Conservation (phyloP, 2,113 vertebrate genomes). For the Vanacampus margaritifer region DNA sequence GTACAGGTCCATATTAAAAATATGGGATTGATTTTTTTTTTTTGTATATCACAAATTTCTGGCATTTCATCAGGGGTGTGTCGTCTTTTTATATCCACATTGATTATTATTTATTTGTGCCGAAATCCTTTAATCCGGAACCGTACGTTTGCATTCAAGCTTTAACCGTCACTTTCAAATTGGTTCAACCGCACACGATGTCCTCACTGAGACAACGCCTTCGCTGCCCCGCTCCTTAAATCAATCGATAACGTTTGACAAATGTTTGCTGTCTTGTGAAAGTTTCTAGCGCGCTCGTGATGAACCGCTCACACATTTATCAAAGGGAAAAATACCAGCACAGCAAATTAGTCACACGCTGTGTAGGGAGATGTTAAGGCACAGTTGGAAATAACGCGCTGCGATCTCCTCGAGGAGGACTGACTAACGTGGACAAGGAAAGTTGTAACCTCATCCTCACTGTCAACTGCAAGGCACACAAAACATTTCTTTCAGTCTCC, state of each 20-base stretch:
- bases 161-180: background rate
- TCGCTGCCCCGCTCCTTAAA: background rate
- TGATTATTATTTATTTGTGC: background rate
- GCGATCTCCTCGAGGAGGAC: constrained; percentile 16
- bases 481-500: constrained; percentile 52
- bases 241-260: constrained; percentile 1
- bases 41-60: background rate
- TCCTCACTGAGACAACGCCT: background rate
- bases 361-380: background rate
- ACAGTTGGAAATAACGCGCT: constrained; percentile 2
- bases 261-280: background rate
- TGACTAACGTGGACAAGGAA: constrained; percentile 52
- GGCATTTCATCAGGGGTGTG: background rate
- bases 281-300: background rate
- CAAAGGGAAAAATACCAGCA: constrained; percentile 3
- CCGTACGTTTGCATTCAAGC: background rate
- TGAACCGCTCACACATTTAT: background rate
- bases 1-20: background rate
- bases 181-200: background rate
- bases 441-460: constrained; percentile 38
- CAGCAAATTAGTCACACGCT: background rate
- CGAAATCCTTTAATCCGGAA: background rate
- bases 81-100: background rate
- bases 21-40: background rate
- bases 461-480: constrained; percentile 41